phyloP scores from a whole-genome alignment of 1,140 invertebrate species.

The Euwallacea similis region DNA sequence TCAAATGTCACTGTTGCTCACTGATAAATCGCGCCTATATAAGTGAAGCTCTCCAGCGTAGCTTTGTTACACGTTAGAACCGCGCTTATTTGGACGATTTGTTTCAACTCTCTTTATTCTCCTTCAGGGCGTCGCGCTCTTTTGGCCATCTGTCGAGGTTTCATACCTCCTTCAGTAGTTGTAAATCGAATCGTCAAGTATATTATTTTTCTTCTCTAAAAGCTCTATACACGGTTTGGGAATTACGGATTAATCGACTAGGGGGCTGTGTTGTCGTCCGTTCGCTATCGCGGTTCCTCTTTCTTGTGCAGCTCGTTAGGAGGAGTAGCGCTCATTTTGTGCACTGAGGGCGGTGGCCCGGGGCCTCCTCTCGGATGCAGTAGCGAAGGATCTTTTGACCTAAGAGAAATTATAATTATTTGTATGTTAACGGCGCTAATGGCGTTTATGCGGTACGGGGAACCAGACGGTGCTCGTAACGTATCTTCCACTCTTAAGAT shows the following conservation, averaged over 20 bases:
- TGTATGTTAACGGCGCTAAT: not conserved
- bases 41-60: no score
- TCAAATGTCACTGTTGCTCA: no score
- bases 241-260: constrained; percentile 23
- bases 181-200: no score
- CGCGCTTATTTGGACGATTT: no score
- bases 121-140: no score
- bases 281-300: constrained; percentile 53
- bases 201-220: no score
- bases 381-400: constrained; percentile 60
- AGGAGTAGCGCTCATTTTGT: constrained; percentile 50
- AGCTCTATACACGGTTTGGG: constrained; percentile 5
- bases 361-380: constrained; percentile 54
- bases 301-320: constrained; percentile 52
- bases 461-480: not conserved
- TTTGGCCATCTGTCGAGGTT: no score
- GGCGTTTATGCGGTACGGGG: not conserved
- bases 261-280: constrained; percentile 2
- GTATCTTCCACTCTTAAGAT: not conserved
- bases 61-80: no score
- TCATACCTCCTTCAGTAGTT: no score
- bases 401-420: not conserved
- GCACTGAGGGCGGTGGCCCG: constrained; percentile 40
- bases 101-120: no score
- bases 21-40: no score